Evolutionary conservation across 2,797 vertebrate species (phyloP).

Genomic region (Eurystomus glaucurus): DNA sequence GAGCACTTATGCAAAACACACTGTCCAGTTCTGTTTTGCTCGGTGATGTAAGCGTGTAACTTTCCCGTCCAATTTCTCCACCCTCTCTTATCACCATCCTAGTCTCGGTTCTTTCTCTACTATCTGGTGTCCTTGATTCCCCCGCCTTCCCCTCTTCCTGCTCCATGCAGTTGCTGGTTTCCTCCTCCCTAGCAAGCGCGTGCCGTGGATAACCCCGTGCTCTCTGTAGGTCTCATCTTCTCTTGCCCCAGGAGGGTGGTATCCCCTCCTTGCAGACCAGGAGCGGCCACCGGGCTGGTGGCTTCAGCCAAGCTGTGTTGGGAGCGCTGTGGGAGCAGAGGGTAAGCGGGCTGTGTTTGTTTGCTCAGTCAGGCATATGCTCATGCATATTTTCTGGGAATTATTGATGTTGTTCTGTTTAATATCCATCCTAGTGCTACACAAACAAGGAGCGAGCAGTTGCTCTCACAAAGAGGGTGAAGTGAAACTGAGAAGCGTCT

Average conservation of each 20-base stretch:
- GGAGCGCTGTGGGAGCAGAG: not conserved
- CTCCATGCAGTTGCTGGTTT: conserved; percentile 4
- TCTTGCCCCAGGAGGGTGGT: fast-evolving
- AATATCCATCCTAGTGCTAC: conserved; percentile 50
- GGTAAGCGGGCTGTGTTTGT: conserved; percentile 6
- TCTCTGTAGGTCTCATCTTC: not conserved
- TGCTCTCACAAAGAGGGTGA: conserved; percentile 1
- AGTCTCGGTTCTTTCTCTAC: not conserved
- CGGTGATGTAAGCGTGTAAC: conserved; percentile 27
- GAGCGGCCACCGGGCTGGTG: not conserved
- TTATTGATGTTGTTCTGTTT: conserved; percentile 67
- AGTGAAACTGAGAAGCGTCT: conserved; percentile 64
- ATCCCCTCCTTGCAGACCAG: not conserved
- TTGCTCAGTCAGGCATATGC: conserved; percentile 19
- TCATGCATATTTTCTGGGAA: conserved; percentile 48
- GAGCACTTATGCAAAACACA: conserved; percentile 13
- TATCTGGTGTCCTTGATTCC: conserved; percentile 70
- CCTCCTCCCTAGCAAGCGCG: not conserved
- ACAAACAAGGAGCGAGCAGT: conserved; percentile 25
- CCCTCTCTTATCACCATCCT: conserved; percentile 35
- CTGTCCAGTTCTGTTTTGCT: not conserved
- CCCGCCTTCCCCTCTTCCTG: conserved; percentile 39
- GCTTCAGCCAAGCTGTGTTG: not conserved
- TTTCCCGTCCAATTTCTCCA: not conserved
- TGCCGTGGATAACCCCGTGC: not conserved